Conservation (phyloP, 2,888 invertebrate species). For the Temnothorax rugatulus region DNA sequence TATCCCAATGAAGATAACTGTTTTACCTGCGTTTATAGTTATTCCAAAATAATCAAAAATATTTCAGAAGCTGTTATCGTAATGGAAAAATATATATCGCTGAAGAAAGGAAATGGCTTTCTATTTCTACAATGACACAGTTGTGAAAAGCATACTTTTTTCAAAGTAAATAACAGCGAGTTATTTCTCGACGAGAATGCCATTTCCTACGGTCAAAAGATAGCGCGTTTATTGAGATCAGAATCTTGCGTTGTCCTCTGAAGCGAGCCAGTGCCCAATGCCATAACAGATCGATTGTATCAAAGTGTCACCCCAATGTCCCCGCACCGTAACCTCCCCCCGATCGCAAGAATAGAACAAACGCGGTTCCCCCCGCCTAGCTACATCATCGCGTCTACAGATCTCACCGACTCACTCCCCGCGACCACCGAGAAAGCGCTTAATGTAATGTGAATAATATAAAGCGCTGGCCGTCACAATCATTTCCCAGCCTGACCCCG, state of each 20-base stretch:
- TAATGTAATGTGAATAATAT: slow-evolving; percentile 85
- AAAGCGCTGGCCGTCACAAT: slow-evolving; percentile 73
- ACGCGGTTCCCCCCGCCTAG: background rate
- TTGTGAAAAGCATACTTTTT: background rate
- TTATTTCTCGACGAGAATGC: slow-evolving; percentile 37
- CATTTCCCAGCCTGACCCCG: slow-evolving; percentile 28
- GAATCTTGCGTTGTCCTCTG: slow-evolving; percentile 35
- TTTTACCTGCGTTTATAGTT: background rate
- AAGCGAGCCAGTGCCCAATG: slow-evolving; percentile 24
- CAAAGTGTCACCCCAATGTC: slow-evolving; percentile 47
- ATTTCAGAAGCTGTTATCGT: background rate
- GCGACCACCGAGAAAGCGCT: slow-evolving; percentile 80
- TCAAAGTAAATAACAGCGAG: slow-evolving; percentile 18
- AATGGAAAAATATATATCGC: background rate
- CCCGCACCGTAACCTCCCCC: slow-evolving; percentile 17
- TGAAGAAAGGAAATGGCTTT: background rate
- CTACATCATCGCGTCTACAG: slow-evolving; percentile 44
- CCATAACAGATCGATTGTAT: slow-evolving; percentile 54
- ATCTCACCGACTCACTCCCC: slow-evolving; percentile 64
- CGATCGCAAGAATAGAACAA: slow-evolving; percentile 32
- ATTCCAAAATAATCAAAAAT: background rate
- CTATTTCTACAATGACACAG: background rate
- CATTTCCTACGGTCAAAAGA: slow-evolving; percentile 37
- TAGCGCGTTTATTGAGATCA: slow-evolving; percentile 38
- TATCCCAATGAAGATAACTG: background rate